Percentiles rank a stretch among this genome's conserved stretches.
These are phyloP conservation scores for Drosophila mercatorum DNA, from an alignment of 2,888 invertebrate species.

Conservation along the genomic window DNA sequence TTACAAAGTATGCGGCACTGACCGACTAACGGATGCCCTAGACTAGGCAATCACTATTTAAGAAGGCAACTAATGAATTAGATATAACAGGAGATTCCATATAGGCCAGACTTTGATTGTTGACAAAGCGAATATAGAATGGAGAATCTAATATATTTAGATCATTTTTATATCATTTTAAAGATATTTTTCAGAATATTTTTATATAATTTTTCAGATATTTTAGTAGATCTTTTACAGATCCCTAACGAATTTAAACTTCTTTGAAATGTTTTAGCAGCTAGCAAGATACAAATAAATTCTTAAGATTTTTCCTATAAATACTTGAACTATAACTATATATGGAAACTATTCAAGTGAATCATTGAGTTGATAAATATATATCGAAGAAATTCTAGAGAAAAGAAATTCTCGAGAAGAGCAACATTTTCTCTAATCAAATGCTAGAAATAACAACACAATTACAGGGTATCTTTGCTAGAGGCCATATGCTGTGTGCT, in stretches of 20 bases:
- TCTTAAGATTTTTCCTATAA: background rate
- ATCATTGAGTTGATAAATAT: background rate
- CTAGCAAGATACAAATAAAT: no score
- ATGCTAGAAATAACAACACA: no score
- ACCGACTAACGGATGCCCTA: conserved; percentile 8
- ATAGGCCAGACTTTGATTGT: background rate
- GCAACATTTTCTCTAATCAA: background rate
- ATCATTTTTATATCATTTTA: background rate
- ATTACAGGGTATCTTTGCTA: conserved; percentile 23
- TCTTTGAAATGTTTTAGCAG: no score
- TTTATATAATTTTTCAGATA: background rate
- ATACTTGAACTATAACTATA: background rate
- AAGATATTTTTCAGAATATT: no score
- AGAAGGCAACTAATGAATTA: background rate
- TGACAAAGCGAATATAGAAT: background rate
- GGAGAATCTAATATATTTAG: background rate
- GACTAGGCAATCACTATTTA: background rate
- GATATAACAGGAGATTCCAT: background rate
- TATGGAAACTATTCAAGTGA: background rate
- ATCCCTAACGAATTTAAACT: no score
- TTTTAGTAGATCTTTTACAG: no score
- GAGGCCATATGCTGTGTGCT: no score
- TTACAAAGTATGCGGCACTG: background rate
- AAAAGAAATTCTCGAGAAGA: background rate
- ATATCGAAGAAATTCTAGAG: background rate